Conservation (phyloP, 2,113 vertebrate species). For the Empidonax alnorum region DNA sequence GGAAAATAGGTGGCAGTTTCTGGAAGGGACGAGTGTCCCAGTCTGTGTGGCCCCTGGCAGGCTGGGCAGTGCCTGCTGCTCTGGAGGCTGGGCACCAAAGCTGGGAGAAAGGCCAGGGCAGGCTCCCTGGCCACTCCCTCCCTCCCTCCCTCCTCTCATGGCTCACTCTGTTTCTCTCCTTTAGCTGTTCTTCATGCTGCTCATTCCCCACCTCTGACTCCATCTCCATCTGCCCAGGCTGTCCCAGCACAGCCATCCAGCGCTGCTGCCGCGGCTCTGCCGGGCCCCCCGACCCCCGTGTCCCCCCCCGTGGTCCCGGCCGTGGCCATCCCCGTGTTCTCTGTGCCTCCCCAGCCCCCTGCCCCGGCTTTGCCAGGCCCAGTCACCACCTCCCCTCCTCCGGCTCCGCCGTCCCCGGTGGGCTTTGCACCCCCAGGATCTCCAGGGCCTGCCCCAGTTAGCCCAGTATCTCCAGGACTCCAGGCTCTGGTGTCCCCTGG, state of each 20-base stretch:
- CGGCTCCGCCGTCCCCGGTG: background rate
- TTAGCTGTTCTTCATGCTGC: constrained; percentile 78
- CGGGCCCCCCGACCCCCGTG: background rate
- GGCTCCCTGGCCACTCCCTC: background rate
- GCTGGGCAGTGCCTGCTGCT: background rate
- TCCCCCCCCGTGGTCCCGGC: background rate
- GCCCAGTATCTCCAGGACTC: background rate
- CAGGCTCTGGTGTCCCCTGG: background rate
- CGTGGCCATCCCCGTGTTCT: background rate
- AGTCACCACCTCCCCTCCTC: background rate
- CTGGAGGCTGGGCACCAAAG: background rate
- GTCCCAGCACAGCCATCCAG: accelerated
- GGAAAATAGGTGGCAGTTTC: background rate
- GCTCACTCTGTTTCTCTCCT: constrained; percentile 67
- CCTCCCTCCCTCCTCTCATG: constrained; percentile 36
- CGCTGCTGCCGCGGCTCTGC: background rate
- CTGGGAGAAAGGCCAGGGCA: background rate
- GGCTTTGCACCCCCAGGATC: background rate
- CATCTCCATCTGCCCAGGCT: background rate
- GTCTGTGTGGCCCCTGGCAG: background rate
- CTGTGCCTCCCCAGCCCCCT: background rate
- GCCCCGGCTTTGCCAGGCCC: background rate
- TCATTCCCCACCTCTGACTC: constrained; percentile 74
- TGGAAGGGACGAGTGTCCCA: accelerated
- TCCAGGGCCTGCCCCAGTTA: background rate